Evolutionary conservation across 2,113 vertebrate genomes (phyloP), one percentile per base, ranked within the genome.

Genomic region (Zosterops pallidus): DNA sequence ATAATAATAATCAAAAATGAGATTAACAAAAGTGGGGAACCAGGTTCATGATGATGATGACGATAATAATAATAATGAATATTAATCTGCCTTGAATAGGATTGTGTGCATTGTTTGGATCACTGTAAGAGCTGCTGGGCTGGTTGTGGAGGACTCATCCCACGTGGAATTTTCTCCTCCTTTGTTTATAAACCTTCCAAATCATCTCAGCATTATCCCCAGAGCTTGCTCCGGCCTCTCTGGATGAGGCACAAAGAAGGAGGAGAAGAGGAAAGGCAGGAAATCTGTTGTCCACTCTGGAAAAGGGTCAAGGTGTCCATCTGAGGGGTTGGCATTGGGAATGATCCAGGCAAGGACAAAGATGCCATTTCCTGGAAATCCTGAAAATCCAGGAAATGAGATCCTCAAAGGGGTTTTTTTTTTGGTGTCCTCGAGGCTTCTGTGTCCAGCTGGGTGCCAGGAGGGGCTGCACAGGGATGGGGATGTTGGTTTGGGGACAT

Each of bases 191-290:
- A 85, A 37, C 57, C 50, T 57, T 46, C 2, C 17, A 46, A 6
- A 35, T 18, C 44, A 24, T 18, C 52, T 18, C 9, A 21, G 52
- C 2, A 0, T 31, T 49, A 18, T 18, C 64, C 72, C 26, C 28
- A 16, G 16, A 41, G 11, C 52, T 57, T 29, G 33, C 11, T 57
- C 29, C 8, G 0, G 2, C 56, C 25, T 70, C 39, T 37, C n/a
- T 47, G 35, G 24, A 39, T 6, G 4, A n/a, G 2, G 0, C 1
- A 2, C 23, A 7, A 7, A 55, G 69, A 18, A 47, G 67, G 29
- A 71, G 69, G 2, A 46, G 18, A 37, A 31, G n/a, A 29, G 53
- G 55, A n/a, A 31, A 60, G 14, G 24, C 53, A 25, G 9, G 6
- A 31, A 15, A 26, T 31, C 20, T 15, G 12, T 23, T 68, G 33